Evolutionary conservation across 2,113 vertebrate genomes (phyloP), one percentile per base, ranked within the genome.

Genomic region (Nothoprocta perdicaria): DNA sequence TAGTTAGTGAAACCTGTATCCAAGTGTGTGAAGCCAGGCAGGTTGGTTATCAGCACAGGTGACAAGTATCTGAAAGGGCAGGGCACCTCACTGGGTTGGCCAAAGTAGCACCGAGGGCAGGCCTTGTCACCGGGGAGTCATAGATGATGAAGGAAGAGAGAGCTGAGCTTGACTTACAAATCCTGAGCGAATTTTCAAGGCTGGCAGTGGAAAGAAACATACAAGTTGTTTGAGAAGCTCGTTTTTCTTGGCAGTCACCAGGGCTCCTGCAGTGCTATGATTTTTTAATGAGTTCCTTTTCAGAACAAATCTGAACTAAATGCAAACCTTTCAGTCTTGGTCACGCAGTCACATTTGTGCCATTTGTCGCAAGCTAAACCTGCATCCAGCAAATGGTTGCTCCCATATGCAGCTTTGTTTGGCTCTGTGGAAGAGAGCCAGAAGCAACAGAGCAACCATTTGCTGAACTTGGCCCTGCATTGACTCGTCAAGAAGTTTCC

Each of bases 161-260:
- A 71, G 24, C 31, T 83, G 52, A 65, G 78, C 26, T 61, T 89
- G 73, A 74, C 33, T 75, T 89, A 38, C 27, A 90, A 55, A 86
- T 55, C 14, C 46, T 26, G 52, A n/a, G 46, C 55, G 46, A 35
- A 48, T 91, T 93, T 86, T 92, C 53, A 72, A 62, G 43, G 29
- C 21, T 88, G 69, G 80, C 76, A 88, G 62, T 53, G 61, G 33
- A 15, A 93, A 87, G 61, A 87, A 96, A 87, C 38, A 45, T n/a
- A 38, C 11, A 23, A 89, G 29, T 78, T 92, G 17, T 68, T 93
- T 35, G 65, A 74, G 10, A 62, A 92, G 12, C n/a, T 89, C 29
- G 12, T 92, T 91, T 93, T 88, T 89, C 82, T 94, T 95, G 92
- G 87, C 95, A 91, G 58, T 83, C 48, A 80, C 46, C 48, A 84